Evolutionary conservation across 2,888 invertebrate species (phyloP).

Genomic region (Poecilobothrus nobilitatus): DNA sequence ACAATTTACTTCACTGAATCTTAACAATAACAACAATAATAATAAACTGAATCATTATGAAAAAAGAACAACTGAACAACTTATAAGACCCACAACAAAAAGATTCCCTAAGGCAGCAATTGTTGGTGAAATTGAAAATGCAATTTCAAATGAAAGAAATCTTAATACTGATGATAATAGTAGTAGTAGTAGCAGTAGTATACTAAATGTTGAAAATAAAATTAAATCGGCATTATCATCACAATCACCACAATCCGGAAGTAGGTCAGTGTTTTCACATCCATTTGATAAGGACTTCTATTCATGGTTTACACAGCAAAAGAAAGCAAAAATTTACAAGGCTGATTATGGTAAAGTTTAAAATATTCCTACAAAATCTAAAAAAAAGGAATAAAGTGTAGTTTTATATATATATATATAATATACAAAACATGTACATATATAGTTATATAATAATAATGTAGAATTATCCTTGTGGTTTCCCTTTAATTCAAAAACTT

Average conservation of each 20-base stretch:
- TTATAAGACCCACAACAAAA: neutral
- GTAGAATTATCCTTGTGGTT: neutral
- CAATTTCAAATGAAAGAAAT: conserved; percentile 8
- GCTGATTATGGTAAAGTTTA: conserved; percentile 18
- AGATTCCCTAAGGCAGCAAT: neutral
- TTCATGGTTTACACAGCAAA: conserved; percentile 25
- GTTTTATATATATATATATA: neutral
- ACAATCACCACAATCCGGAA: neutral
- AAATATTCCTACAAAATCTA: too few relatives aligned
- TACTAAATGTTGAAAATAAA: neutral
- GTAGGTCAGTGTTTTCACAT: neutral
- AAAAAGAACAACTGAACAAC: neutral
- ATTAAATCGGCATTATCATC: neutral
- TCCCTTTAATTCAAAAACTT: too few relatives aligned
- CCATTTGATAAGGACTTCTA: conserved; percentile 21
- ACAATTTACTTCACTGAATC: conserved; percentile 20
- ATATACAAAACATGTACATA: neutral
- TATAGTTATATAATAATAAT: too few relatives aligned
- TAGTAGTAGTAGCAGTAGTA: too few relatives aligned
- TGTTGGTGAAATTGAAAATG: neutral
- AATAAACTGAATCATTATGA: neutral
- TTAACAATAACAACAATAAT: conserved; percentile 24
- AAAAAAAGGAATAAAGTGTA: too few relatives aligned
- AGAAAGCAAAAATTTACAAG: conserved; percentile 18
- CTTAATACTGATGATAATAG: too few relatives aligned